Evolutionary conservation across 2,888 invertebrate genomes (phyloP).

Genomic region (Temnothorax unifasciatus): DNA sequence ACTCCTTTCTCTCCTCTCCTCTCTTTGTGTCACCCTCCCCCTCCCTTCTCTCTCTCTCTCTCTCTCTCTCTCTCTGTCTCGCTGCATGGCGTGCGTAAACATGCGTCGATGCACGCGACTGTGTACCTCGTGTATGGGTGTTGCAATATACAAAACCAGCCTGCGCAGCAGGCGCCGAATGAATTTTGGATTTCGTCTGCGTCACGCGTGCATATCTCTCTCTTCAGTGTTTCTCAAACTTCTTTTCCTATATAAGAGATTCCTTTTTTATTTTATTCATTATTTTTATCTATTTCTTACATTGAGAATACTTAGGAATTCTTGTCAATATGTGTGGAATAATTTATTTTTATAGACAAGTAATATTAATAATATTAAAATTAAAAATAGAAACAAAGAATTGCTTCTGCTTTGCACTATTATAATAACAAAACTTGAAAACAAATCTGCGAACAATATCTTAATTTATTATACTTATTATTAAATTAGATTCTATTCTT

Average conservation of each 20-base stretch:
- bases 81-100: slow-evolving; percentile 61
- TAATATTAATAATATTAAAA: neutral
- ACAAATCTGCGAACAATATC: neutral
- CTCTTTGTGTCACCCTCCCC: neutral
- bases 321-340: neutral
- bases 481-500: neutral
- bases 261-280: neutral
- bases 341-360: neutral
- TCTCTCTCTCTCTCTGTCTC: slow-evolving; percentile 53
- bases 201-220: slow-evolving; percentile 55
- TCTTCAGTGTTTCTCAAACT: slow-evolving; percentile 14
- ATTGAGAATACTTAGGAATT: neutral
- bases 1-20: neutral
- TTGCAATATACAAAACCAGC: slow-evolving; percentile 7
- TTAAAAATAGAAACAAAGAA: neutral
- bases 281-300: neutral
- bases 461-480: neutral
- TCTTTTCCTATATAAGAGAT: neutral
- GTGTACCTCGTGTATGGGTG: slow-evolving; percentile 58
- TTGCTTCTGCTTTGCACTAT: neutral
- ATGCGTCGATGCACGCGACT: slow-evolving; percentile 67
- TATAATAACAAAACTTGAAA: neutral
- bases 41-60: slow-evolving; percentile 41
- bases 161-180: slow-evolving; percentile 58
- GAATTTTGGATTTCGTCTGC: slow-evolving; percentile 69